phyloP scores from a whole-genome alignment of 2,888 invertebrate genomes.

The Pimpla rufipes region DNA sequence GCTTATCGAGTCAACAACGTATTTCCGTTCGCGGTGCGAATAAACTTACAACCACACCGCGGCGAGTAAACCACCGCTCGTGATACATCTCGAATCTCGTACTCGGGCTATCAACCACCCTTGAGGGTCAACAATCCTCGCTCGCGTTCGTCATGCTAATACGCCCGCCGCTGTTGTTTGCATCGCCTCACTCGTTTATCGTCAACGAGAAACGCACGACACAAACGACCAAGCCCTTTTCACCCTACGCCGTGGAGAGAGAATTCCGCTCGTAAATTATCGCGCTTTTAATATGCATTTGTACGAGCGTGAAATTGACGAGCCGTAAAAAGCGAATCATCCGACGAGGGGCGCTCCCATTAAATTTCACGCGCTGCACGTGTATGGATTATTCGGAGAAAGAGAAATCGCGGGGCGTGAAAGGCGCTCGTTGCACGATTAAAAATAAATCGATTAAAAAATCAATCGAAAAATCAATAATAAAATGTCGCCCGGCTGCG shows the following conservation, averaged over 20 bases:
- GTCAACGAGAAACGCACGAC: no score
- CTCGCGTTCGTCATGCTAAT: conserved; percentile 12
- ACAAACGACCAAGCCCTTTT: no score
- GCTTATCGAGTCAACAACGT: conserved; percentile 65
- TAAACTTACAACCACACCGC: conserved; percentile 23
- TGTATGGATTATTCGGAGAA: not conserved
- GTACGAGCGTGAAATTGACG: conserved; percentile 25
- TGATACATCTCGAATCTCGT: conserved; percentile 25
- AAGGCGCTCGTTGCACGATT: no score
- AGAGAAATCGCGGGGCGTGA: no score
- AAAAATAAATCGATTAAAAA: no score
- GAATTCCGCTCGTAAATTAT: conserved; percentile 34
- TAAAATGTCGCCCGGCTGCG: no score
- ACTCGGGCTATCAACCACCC: conserved; percentile 32
- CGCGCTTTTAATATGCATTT: conserved; percentile 12
- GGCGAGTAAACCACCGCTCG: conserved; percentile 14
- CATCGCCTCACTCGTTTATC: not conserved
- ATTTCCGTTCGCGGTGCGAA: conserved; percentile 55
- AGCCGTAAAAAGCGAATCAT: conserved; percentile 17
- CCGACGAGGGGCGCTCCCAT: not conserved
- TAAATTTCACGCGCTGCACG: not conserved
- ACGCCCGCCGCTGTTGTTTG: not conserved
- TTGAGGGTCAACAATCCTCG: conserved; percentile 21
- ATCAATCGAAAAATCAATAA: no score
- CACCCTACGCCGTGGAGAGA: not conserved